A percentile compares a stretch with the other conserved stretches of the same genome.
phyloP scores from a whole-genome alignment of 2,888 invertebrate species.

The Steinernema scapterisci region DNA sequence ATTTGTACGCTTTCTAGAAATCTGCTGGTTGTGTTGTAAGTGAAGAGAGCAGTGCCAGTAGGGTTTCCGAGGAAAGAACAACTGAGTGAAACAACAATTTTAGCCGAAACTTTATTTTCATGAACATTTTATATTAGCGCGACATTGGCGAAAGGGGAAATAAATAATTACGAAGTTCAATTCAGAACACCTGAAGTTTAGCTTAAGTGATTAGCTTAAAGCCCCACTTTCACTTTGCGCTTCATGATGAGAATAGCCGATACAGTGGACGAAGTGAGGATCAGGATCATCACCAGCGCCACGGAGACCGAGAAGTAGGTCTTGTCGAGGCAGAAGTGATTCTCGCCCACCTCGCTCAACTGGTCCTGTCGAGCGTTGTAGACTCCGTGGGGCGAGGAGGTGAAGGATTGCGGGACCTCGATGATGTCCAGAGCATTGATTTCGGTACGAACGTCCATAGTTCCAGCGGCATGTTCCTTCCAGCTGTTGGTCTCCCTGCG shows the following conservation, averaged over 20 bases:
- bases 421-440: slow-evolving; percentile 53
- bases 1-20: too few relatives aligned
- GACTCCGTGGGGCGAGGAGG: slow-evolving; percentile 4
- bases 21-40: too few relatives aligned
- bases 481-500: slow-evolving; percentile 47
- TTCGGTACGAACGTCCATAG: slow-evolving; percentile 54
- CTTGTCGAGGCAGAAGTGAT: slow-evolving; percentile 24
- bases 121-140: not conserved
- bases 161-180: too few relatives aligned
- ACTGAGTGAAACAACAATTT: too few relatives aligned
- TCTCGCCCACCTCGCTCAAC: not conserved
- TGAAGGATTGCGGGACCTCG: slow-evolving; percentile 37
- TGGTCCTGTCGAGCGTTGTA: not conserved
- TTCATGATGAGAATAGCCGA: slow-evolving; percentile 27
- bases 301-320: slow-evolving; percentile 27
- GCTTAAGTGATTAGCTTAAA: not conserved
- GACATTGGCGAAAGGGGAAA: not conserved
- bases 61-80: too few relatives aligned
- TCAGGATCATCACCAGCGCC: slow-evolving; percentile 9
- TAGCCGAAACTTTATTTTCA: too few relatives aligned
- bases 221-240: slow-evolving; percentile 15
- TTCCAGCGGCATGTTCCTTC: slow-evolving; percentile 45
- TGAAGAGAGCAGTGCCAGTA: too few relatives aligned
- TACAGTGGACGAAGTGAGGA: slow-evolving; percentile 1
- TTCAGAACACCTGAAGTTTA: not conserved